Evolutionary conservation across 2,113 vertebrate genomes (phyloP).

Genomic region (Siniperca chuatsi): DNA sequence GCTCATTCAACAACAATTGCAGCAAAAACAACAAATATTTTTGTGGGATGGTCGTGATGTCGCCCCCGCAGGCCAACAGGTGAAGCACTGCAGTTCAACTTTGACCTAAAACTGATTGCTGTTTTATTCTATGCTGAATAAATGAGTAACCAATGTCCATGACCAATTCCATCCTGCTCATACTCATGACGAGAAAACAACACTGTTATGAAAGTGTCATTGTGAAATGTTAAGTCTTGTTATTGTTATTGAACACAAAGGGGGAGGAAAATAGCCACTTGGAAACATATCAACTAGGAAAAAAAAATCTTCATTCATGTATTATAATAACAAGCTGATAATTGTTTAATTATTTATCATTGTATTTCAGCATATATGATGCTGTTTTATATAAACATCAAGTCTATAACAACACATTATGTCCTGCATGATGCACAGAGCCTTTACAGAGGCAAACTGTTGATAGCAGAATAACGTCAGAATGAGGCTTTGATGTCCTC

Average conservation of each 20-base stretch:
- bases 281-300: neutral
- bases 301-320: neutral
- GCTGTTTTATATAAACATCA: neutral
- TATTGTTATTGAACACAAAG: neutral
- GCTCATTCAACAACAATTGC: neutral
- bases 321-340: neutral
- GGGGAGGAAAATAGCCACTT: neutral
- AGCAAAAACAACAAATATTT: neutral
- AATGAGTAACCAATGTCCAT: neutral
- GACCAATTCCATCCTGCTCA: neutral
- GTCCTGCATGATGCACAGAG: neutral
- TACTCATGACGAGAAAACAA: slow-evolving; percentile 3
- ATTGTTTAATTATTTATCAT: neutral
- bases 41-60: neutral
- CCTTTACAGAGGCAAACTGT: neutral
- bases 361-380: neutral
- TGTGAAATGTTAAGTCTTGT: slow-evolving; percentile 32
- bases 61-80: neutral
- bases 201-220: slow-evolving; percentile 3
- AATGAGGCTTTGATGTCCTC: neutral
- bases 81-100: neutral
- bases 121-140: slow-evolving; percentile 7
- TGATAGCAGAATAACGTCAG: neutral
- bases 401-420: neutral
- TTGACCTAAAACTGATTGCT: slow-evolving; percentile 5